Conservation (phyloP, 2,113 vertebrate genomes). For the Danio rerio region GRCz12tu NC_133180.1:60093001-60093500, state of each 20-base stretch:
- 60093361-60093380: not conserved
- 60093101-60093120: conserved; percentile 59
- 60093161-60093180: conserved; percentile 66
- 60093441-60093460: not conserved
- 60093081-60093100: conserved; percentile 62
- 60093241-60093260: conserved; percentile 64
- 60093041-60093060: not conserved
- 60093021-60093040: conserved; percentile 22
- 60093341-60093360: not conserved
- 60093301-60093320: not conserved
- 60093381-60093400: not conserved
- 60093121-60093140: conserved; percentile 71
- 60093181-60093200: conserved; percentile 71
- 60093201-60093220: conserved; percentile 68
- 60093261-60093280: conserved; percentile 33
- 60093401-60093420: not conserved
- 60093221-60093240: conserved; percentile 68
- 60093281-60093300: conserved; percentile 4
- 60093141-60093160: conserved; percentile 64
- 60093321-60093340: not conserved
- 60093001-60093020: conserved; percentile 12
- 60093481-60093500: not conserved
- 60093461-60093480: conserved; percentile 63
- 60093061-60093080: conserved; percentile 60
- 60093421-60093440: not conserved